phyloP scores from a whole-genome alignment of 2,797 vertebrate genomes.

The Pangasius mekongensis region DNA sequence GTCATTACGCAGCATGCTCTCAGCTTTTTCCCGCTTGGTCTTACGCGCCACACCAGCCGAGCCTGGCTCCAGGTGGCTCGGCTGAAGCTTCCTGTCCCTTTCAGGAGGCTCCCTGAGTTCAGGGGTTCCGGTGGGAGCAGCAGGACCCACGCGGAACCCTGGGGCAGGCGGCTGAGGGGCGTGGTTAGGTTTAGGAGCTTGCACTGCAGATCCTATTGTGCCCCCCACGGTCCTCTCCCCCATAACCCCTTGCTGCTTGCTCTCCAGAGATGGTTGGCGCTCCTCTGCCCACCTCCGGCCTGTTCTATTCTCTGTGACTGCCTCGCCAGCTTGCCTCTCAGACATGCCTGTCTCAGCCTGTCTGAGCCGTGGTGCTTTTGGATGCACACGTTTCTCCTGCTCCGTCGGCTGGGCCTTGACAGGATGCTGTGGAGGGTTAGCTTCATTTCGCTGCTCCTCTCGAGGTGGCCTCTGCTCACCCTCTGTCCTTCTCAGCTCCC shows the following conservation, averaged over 20 bases:
- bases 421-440: conserved; percentile 81
- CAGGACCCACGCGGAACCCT: conserved; percentile 54
- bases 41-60: conserved; percentile 82
- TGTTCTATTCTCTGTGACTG: conserved; percentile 67
- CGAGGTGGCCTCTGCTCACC: conserved; percentile 79
- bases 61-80: conserved; percentile 80
- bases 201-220: conserved; percentile 37
- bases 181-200: conserved; percentile 58
- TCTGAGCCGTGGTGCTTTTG: conserved; percentile 77
- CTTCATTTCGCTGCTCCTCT: conserved; percentile 85
- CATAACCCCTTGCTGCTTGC: conserved; percentile 71
- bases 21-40: conserved; percentile 92
- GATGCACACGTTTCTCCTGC: conserved; percentile 83
- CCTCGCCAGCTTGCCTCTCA: conserved; percentile 68
- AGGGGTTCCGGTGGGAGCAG: conserved; percentile 65
- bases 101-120: conserved; percentile 85
- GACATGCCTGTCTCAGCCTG: conserved; percentile 77
- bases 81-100: conserved; percentile 78
- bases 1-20: conserved; percentile 96
- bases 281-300: conserved; percentile 75
- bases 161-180: conserved; percentile 55
- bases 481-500: conserved; percentile 68
- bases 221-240: conserved; percentile 76
- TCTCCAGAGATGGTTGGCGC: conserved; percentile 67
- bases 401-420: conserved; percentile 79